These are phyloP conservation scores for Volucella zonaria DNA, from an alignment of 2,888 invertebrate genomes.

Conservation along the genomic window DNA sequence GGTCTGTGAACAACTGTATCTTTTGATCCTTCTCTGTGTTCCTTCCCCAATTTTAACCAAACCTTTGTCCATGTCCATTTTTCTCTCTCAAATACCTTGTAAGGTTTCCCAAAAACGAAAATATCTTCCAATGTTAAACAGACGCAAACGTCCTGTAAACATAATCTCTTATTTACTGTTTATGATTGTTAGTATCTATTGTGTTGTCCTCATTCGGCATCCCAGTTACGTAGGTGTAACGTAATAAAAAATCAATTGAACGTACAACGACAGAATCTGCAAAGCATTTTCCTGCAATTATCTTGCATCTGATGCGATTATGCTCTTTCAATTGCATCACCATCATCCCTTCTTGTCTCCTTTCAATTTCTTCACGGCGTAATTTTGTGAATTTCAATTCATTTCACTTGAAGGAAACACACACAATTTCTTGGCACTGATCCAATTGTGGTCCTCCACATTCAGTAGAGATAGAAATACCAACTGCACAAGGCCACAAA, in stretches of 20 bases:
- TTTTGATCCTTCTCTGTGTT: no score
- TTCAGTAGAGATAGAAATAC: slow-evolving; percentile 41
- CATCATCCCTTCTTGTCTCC: not conserved
- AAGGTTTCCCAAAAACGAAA: no score
- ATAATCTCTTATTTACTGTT: slow-evolving; percentile 11
- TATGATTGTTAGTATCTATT: not conserved
- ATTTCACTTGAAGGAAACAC: slow-evolving; percentile 49
- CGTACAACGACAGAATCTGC: slow-evolving; percentile 53
- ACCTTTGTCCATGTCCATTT: no score
- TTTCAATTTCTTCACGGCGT: not conserved
- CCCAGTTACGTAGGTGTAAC: slow-evolving; percentile 31
- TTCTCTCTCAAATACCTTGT: no score
- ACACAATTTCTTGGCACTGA: slow-evolving; percentile 53
- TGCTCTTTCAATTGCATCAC: slow-evolving; percentile 52
- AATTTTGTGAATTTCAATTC: slow-evolving; percentile 47
- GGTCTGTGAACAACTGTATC: no score
- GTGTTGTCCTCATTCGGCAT: not conserved
- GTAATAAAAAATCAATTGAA: slow-evolving; percentile 62
- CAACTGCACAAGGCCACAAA: slow-evolving; percentile 29
- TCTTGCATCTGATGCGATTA: slow-evolving; percentile 66
- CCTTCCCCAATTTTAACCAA: no score
- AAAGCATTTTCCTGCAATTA: slow-evolving; percentile 69
- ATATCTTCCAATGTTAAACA: no score
- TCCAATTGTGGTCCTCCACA: slow-evolving; percentile 58
- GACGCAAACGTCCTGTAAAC: not conserved